phyloP scores from a whole-genome alignment of 23 tunicate species.

The Ciona savignyi region DNA sequence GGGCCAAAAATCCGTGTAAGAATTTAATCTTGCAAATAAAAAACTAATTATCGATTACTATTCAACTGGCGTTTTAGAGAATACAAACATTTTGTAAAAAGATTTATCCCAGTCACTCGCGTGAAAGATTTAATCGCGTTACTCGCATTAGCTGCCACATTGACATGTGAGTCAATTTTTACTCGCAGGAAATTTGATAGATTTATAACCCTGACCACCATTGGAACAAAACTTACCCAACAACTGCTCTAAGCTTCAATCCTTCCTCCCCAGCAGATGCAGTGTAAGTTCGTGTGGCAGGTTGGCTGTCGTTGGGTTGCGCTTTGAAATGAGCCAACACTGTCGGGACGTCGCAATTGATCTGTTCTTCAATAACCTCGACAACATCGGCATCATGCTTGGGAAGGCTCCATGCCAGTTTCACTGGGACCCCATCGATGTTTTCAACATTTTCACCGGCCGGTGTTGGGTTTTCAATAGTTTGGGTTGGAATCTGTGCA shows the following conservation, averaged over 20 bases:
- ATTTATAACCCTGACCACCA: neutral
- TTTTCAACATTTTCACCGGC: neutral
- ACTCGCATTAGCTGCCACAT: too few relatives aligned
- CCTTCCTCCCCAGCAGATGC: constrained; percentile 71
- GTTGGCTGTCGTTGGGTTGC: constrained; percentile 6
- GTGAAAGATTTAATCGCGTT: too few relatives aligned
- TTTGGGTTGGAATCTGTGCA: neutral
- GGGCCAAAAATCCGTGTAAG: too few relatives aligned
- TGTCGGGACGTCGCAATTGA: constrained; percentile 7
- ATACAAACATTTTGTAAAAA: too few relatives aligned
- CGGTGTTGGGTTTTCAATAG: neutral
- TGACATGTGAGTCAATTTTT: neutral
- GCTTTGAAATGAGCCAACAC: constrained; percentile 57
- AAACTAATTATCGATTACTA: too few relatives aligned
- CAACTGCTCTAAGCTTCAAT: constrained; percentile 31
- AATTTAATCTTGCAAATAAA: too few relatives aligned
- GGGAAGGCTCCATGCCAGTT: constrained; percentile 35
- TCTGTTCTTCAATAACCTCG: neutral
- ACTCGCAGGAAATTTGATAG: too few relatives aligned
- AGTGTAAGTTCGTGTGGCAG: constrained; percentile 38
- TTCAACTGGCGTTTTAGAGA: too few relatives aligned
- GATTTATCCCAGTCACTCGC: too few relatives aligned
- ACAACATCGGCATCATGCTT: neutral
- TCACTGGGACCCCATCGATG: constrained; percentile 23
- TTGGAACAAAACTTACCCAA: constrained; percentile 44